Evolutionary conservation across 2,113 vertebrate genomes (phyloP).

Genomic region (Jaculus jaculus): DNA sequence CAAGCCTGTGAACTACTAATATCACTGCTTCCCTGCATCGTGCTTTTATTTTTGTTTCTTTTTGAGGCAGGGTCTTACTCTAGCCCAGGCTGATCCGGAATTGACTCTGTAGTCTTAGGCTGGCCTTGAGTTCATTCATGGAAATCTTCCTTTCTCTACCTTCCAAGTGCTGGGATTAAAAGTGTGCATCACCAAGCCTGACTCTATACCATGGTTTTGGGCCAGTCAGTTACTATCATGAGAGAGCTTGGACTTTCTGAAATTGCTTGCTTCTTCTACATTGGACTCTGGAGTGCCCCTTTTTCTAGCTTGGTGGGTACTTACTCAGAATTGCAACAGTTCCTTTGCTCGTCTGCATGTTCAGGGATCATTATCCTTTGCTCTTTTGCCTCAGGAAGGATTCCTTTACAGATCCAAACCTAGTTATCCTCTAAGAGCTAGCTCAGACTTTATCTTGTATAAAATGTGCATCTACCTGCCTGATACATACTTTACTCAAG

Average conservation of each 20-base stretch:
- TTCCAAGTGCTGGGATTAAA: no score
- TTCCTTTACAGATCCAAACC: not conserved
- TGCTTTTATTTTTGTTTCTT: no score
- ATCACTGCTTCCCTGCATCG: not conserved
- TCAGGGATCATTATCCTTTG: not conserved
- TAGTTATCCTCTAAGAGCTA: not conserved
- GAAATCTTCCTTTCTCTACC: no score
- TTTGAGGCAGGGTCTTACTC: no score
- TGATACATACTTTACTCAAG: not conserved
- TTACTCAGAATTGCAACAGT: not conserved
- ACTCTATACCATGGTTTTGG: not conserved
- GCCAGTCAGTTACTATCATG: not conserved
- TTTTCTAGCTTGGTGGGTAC: not conserved
- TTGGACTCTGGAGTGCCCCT: not conserved
- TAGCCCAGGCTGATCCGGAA: no score
- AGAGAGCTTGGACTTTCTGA: not conserved
- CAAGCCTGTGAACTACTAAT: not conserved
- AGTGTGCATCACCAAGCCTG: no score
- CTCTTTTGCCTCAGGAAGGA: not conserved
- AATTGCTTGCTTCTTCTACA: not conserved
- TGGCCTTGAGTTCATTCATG: no score
- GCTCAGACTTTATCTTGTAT: not conserved
- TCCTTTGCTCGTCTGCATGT: not conserved
- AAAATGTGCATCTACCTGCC: not conserved
- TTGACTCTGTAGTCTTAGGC: no score